Percentiles rank a stretch among this genome's conserved stretches.
phyloP scores from a whole-genome alignment of 2,113 vertebrate genomes.

The Nyctibius bracteatus region DNA sequence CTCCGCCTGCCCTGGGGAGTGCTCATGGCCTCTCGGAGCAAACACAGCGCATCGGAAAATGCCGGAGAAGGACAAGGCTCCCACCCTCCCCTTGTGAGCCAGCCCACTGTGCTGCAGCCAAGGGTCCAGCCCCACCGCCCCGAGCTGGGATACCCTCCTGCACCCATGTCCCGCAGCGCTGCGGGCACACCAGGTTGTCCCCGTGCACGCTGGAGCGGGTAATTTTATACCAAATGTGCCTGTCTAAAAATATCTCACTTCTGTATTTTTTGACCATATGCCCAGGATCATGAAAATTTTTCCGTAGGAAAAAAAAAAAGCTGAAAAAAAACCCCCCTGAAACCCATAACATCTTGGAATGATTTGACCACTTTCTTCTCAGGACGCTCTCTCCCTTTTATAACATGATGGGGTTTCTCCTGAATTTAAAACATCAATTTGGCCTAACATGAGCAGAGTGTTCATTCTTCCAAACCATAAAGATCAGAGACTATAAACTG shows the following conservation, averaged over 20 bases:
- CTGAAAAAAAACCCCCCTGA: slow-evolving; percentile 11
- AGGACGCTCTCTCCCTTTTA: slow-evolving; percentile 46
- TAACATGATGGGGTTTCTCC: slow-evolving; percentile 43
- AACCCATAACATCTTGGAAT: slow-evolving; percentile 67
- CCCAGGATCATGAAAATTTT: slow-evolving; percentile 62
- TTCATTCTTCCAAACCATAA: slow-evolving; percentile 54
- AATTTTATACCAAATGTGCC: slow-evolving; percentile 35
- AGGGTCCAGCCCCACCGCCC: fast-evolving
- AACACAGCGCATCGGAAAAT: fast-evolving
- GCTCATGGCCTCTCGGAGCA: fast-evolving
- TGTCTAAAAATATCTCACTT: slow-evolving; percentile 69
- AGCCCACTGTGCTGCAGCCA: fast-evolving
- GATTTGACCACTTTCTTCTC: slow-evolving; percentile 62
- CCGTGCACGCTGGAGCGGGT: not conserved
- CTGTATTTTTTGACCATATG: slow-evolving; percentile 66
- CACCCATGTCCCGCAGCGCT: not conserved
- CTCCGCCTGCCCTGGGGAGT: not conserved
- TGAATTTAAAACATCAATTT: slow-evolving; percentile 54
- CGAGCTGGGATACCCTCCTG: not conserved
- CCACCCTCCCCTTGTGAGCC: not conserved
- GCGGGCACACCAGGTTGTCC: not conserved
- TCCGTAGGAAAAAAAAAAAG: slow-evolving; percentile 51
- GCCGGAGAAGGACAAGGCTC: not conserved
- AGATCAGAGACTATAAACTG: slow-evolving; percentile 71
- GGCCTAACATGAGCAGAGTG: not conserved